Evolutionary conservation across 2,888 invertebrate genomes (phyloP).

Genomic region (Nomada flava): DNA sequence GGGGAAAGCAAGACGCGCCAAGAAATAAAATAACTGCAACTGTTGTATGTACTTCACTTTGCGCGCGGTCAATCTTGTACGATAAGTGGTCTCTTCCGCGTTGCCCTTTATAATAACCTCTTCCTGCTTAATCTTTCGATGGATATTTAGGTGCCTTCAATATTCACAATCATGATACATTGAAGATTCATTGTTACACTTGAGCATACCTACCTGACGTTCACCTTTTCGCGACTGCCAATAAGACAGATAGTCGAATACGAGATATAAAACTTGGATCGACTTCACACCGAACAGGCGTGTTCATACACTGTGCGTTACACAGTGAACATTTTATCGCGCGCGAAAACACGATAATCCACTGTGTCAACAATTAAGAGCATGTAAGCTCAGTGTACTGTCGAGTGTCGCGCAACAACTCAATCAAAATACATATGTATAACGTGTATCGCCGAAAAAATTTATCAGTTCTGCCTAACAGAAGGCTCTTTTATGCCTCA

Average conservation of each 20-base stretch:
- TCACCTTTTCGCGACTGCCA: not conserved
- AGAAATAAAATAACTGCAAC: conserved; percentile 3
- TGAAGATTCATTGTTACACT: no score
- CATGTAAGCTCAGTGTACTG: not conserved
- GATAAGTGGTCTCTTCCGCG: not conserved
- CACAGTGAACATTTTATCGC: not conserved
- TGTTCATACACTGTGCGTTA: no score
- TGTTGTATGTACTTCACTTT: not conserved
- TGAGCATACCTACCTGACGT: no score
- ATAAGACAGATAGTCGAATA: not conserved
- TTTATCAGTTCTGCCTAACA: not conserved
- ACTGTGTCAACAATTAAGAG: not conserved
- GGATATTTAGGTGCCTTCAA: not conserved
- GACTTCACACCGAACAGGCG: not conserved
- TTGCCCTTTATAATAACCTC: no score
- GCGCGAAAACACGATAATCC: conserved; percentile 23
- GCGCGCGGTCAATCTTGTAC: not conserved
- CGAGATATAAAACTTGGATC: not conserved
- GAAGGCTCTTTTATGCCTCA: not conserved
- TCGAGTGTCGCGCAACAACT: not conserved
- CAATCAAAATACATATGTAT: no score
- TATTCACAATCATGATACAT: not conserved
- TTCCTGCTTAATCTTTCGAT: no score
- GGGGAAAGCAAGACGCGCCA: conserved; percentile 12
- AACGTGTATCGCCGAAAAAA: no score